Percentiles rank a stretch among this genome's conserved stretches.
Evolutionary conservation across 2,113 vertebrate species (phyloP).

Genomic region (Galbula dea): DNA sequence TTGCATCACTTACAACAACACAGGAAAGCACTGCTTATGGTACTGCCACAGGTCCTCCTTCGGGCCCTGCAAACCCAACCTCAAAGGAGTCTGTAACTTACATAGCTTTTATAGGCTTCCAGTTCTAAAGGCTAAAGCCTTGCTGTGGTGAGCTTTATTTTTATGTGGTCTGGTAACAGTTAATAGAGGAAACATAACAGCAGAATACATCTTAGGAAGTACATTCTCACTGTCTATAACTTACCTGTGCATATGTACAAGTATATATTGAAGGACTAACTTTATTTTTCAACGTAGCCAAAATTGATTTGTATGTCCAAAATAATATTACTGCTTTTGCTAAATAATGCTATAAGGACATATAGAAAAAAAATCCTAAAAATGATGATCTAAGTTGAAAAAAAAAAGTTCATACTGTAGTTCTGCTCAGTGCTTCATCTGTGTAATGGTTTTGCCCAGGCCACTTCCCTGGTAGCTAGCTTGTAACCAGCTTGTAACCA

Average conservation of each 20-base stretch:
- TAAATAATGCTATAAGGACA: neutral
- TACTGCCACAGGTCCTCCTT: neutral
- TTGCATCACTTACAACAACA: neutral
- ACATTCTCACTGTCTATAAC: neutral
- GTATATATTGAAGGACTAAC: neutral
- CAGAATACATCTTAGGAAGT: neutral
- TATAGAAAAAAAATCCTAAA: neutral
- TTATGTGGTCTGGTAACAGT: constrained; percentile 17
- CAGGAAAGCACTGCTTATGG: neutral
- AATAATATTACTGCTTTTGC: neutral
- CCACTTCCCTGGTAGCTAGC: too few relatives aligned
- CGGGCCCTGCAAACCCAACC: neutral
- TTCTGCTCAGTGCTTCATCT: neutral
- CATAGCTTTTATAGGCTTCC: constrained; percentile 12
- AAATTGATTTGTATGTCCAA: neutral
- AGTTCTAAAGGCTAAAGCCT: neutral
- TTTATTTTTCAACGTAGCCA: neutral
- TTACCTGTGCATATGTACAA: neutral
- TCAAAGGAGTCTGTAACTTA: neutral
- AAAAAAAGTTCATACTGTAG: neutral
- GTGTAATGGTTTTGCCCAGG: too few relatives aligned
- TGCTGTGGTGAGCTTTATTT: neutral
- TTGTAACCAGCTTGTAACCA: too few relatives aligned
- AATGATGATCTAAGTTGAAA: neutral
- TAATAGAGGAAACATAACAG: constrained; percentile 19